Percentiles rank a stretch among this genome's conserved stretches.
phyloP scores from a whole-genome alignment of 2,797 vertebrate genomes.

The Simalia tracyae region DNA sequence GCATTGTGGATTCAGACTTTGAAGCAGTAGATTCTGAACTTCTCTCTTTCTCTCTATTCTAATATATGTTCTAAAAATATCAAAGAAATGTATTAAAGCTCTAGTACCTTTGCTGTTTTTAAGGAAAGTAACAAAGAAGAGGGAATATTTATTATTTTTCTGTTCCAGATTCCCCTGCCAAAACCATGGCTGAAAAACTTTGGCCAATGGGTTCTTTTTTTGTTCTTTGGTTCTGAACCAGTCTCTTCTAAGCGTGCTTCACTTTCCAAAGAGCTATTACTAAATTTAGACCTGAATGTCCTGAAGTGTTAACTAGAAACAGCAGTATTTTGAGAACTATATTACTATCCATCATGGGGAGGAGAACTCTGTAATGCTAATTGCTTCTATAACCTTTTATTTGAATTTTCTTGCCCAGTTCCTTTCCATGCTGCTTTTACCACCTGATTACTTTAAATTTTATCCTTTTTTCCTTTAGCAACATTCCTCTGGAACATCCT shows the following conservation, averaged over 20 bases:
- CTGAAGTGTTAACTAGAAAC: background rate
- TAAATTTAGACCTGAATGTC: background rate
- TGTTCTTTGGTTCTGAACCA: background rate
- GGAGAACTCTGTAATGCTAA: background rate
- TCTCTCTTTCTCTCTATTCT: background rate
- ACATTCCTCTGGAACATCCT: background rate
- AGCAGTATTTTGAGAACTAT: background rate
- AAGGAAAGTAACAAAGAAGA: background rate
- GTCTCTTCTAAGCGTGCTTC: background rate
- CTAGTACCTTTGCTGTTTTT: background rate
- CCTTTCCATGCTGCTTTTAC: background rate
- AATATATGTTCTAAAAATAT: background rate
- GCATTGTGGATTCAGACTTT: background rate
- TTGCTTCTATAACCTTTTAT: background rate
- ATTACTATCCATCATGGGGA: background rate
- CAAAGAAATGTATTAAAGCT: background rate
- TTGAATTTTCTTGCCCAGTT: background rate
- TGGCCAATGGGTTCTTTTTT: background rate
- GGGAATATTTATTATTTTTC: background rate
- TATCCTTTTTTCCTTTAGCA: background rate
- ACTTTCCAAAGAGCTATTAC: background rate
- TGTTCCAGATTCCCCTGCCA: background rate
- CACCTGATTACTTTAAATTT: background rate
- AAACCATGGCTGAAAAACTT: no score
- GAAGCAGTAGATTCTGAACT: background rate